Evolutionary conservation across 2,113 vertebrate genomes (phyloP).

Genomic region (Cebidichthys violaceus): DNA sequence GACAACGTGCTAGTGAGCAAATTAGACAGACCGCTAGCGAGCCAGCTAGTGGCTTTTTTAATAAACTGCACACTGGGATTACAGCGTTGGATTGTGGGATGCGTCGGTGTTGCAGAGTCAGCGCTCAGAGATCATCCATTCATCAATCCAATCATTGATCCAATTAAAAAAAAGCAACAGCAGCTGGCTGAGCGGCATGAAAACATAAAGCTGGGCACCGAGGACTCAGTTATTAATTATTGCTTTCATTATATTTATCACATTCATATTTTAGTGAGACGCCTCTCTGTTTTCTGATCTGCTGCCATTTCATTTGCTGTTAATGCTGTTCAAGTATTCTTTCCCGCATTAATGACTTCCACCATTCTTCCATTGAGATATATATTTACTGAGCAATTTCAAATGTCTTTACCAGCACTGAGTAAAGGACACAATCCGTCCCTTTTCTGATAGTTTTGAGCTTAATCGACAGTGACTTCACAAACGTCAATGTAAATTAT

Average conservation of each 20-base stretch:
- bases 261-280: background rate
- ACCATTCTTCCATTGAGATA: too few species aligned
- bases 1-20: background rate
- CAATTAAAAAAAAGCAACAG: conserved; percentile 41
- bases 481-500: background rate
- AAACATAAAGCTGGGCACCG: background rate
- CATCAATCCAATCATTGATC: conserved; percentile 49
- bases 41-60: background rate
- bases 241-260: background rate
- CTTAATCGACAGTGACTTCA: background rate
- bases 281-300: background rate
- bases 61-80: too few species aligned
- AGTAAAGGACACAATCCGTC: too few species aligned
- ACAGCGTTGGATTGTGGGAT: background rate
- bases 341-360: background rate
- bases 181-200: background rate
- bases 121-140: conserved; percentile 30
- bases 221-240: background rate
- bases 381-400: background rate
- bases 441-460: background rate
- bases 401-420: background rate
- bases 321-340: background rate
- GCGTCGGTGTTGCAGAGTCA: conserved; percentile 8
- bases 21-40: too few species aligned
- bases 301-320: background rate